Evolutionary conservation across 2,113 vertebrate species (phyloP), one percentile per base, ranked within the genome.

Genomic region (Trochalopteron elliotii): DNA sequence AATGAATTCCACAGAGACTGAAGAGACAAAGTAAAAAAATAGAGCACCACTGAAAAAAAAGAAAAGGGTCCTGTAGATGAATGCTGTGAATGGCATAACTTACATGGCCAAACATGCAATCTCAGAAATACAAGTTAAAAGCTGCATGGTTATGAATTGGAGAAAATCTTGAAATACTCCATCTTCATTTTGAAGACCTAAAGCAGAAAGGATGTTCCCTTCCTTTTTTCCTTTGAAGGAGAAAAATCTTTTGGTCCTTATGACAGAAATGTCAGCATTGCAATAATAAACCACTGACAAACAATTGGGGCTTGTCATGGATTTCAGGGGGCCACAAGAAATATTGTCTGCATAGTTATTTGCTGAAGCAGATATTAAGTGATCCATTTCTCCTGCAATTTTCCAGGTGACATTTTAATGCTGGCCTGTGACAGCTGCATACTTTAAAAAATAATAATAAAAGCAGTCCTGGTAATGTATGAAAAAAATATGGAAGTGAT

Each of bases 351-450:
- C 0, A 2, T 45, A 74, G 63, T 65, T 64, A 56, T 78, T 88
- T 88, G 75, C 84, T 88, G 49, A 35, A 93, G 77, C 68, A 33
- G 77, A 50, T 81, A 82, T 44, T 57, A 79, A 91, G 65, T 42
- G 28, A 78, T 91, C 50, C 30, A 39, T 90, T 96, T 95, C 70
- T 94, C 22, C 78, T 87, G 81, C 89, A 74, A 56, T 71, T 95
- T 94, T 94, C 39, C 71, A 87, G 77, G 78, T 94, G 90, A 82
- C 95, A 83, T 94, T 94, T 93, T 96, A 74, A 90, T 93, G 90
- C 83, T 60, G 70, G 50, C 57, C 39, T 37, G 40, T 97, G 93
- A 90, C 94, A 97, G 94, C 92, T 97, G 94, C 67, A 65, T 59
- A 65, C 68, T 87, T 96, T 6, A 61, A 81, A 83, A 60, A 42